phyloP scores from a whole-genome alignment of 2,888 invertebrate genomes.

The Empis livida region DNA sequence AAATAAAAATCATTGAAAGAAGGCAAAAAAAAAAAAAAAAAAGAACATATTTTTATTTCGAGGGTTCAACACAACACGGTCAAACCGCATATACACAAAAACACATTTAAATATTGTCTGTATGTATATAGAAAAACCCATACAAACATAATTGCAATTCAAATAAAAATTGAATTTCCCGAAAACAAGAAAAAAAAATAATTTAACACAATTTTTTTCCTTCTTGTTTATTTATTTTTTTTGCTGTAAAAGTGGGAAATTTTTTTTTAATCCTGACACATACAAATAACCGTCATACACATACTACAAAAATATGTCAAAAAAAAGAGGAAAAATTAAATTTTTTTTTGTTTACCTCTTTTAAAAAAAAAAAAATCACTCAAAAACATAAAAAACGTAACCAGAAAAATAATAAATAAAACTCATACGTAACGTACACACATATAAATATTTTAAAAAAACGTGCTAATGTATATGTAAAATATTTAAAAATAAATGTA shows the following conservation, averaged over 20 bases:
- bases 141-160: not conserved
- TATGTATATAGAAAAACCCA: too few relatives aligned
- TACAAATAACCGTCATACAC: too few relatives aligned
- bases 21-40: too few relatives aligned
- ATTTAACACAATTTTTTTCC: not conserved
- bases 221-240: not conserved
- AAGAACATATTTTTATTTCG: not conserved
- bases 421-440: too few relatives aligned
- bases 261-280: not conserved
- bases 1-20: not conserved
- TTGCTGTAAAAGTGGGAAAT: not conserved
- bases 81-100: conserved; percentile 2
- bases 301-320: too few relatives aligned
- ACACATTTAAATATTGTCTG: conserved; percentile 3
- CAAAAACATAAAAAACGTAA: not conserved
- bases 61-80: conserved; percentile 12
- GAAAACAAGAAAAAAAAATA: not conserved
- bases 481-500: too few relatives aligned
- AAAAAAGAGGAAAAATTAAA: too few relatives aligned
- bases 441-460: too few relatives aligned
- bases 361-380: not conserved
- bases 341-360: not conserved
- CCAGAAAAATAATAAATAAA: not conserved
- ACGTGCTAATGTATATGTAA: too few relatives aligned
- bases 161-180: conserved; percentile 1